phyloP scores from a whole-genome alignment of 1,140 invertebrate species.

The Thereuonema tuberculata region DNA sequence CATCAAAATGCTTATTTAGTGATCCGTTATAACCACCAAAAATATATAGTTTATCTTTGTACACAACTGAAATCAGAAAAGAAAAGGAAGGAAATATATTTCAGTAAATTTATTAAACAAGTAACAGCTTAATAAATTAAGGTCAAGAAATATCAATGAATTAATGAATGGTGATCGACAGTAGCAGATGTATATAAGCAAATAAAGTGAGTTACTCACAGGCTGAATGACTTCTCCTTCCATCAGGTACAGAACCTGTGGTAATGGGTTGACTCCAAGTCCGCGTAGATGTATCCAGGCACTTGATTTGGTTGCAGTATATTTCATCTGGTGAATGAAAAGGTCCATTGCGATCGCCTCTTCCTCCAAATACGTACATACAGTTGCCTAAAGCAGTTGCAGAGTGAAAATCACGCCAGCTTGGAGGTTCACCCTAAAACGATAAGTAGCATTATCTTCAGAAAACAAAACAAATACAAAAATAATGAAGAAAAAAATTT shows the following conservation, averaged over 20 bases:
- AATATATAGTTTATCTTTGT: slow-evolving; percentile 59
- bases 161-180: neutral
- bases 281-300: slow-evolving; percentile 51
- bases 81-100: neutral
- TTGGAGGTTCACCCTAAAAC: slow-evolving; percentile 42
- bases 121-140: slow-evolving; percentile 4
- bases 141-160: neutral
- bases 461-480: neutral
- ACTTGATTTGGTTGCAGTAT: slow-evolving; percentile 62
- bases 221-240: slow-evolving; percentile 72
- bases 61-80: slow-evolving; percentile 44
- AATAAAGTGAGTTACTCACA: slow-evolving; percentile 39
- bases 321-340: slow-evolving; percentile 49
- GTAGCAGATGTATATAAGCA: neutral
- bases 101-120: slow-evolving; percentile 16
- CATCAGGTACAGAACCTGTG: slow-evolving; percentile 45
- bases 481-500: no score
- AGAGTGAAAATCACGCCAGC: slow-evolving; percentile 74
- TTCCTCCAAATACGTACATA: slow-evolving; percentile 78
- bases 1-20: slow-evolving; percentile 59
- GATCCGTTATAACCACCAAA: slow-evolving; percentile 77
- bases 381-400: slow-evolving; percentile 51
- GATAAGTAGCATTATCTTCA: slow-evolving; percentile 3
- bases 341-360: slow-evolving; percentile 50
- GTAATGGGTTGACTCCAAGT: slow-evolving; percentile 48